Evolutionary conservation across 2,797 vertebrate species (phyloP), one percentile per base, ranked within the genome.

Genomic region (Picus viridis): DNA sequence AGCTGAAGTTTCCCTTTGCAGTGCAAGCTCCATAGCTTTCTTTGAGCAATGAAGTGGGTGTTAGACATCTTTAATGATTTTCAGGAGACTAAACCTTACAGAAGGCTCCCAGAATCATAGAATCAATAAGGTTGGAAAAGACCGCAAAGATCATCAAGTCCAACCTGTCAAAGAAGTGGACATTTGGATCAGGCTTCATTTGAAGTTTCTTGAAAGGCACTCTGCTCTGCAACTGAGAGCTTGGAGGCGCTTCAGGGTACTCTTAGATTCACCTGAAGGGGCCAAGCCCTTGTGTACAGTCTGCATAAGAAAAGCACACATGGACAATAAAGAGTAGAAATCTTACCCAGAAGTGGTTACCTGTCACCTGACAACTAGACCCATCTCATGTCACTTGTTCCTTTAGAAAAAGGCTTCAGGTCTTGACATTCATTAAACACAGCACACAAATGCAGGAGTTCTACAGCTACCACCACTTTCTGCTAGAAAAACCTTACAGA

Each of bases 261-360:
- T 13, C 47, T 57, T 58, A 57, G 51, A 18, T 51, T 30, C 32
- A 16, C 7, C 27, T 20, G 13, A 41, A 39, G 54, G n/a, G 17
- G 15, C 3, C 70, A 86, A 89, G 45, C 7, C 57, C 39, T 47
- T 23, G 12, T 23, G 30, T 5, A n/a, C 20, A 75, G 49, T 13
- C 54, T 29, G 3, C 4, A 5, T 16, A 63, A 64, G 57, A 30
- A 5, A 2, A 64, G 19, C 23, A 67, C 43, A 41, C 0, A 1
- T 2, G 14, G 47, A 6, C 20, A 47, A 8, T 9, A n/a, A 30
- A 32, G 13, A 32, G 12, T 39, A 92, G n/a, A 45, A 56, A 41
- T 23, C 36, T 71, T 59, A 5, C 16, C 9, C 30, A 30, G 69
- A 83, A 83, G n/a, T 87, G 51, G 3, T 51, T 32, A 51, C 2